Base-by-base conservation (phyloP, 2,113 vertebrate genomes). In the Puffinus mauretanicus region DNA sequence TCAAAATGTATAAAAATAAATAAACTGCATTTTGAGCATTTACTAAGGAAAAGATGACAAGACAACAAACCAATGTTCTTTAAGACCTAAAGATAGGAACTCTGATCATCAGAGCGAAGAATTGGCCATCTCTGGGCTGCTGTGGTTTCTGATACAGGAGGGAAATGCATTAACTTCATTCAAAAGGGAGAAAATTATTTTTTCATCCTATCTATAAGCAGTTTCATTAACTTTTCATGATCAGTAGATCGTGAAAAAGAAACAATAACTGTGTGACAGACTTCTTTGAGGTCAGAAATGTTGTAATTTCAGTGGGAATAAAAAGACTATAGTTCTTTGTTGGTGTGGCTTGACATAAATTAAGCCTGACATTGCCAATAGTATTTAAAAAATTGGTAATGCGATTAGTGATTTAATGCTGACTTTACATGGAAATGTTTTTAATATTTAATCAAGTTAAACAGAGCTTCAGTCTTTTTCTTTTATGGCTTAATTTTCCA, bases 381-480 rank as follows among this genome's bases (percentile, higher is more conserved):
- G 52, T 79, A 58, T 93, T 94, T 44, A 11, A 94, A 93, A 91
- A 77, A 55, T 7, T 71, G 34, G n/a, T 93, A 83, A 91, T 85
- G 58, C 5, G 7, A 93, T 94, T 89, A 93, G 80, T 65, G 86
- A 94, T 85, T 94, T 91, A 94, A 80, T 36, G 46, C 83, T 93
- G 86, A 84, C 88, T 96, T 93, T 91, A 61, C 77, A 38, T 49
- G 49, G 69, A 75, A 91, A 47, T 3, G 0, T 61, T 80, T 89
- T 94, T 95, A 95, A 94, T 94, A 89, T 95, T 96, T 96, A 93
- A 95, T 95, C 61, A 75, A 88, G 72, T 86, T 93, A 95, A 92
- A 94, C 66, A 61, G 30, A 19, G 57, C 71, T 82, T 86, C 32
- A 22, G 66, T 55, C 17, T 6, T 75, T 88, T 91, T 57, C 27